Conservation (phyloP, 2,113 vertebrate genomes). For the Pelecanus crispus region DNA sequence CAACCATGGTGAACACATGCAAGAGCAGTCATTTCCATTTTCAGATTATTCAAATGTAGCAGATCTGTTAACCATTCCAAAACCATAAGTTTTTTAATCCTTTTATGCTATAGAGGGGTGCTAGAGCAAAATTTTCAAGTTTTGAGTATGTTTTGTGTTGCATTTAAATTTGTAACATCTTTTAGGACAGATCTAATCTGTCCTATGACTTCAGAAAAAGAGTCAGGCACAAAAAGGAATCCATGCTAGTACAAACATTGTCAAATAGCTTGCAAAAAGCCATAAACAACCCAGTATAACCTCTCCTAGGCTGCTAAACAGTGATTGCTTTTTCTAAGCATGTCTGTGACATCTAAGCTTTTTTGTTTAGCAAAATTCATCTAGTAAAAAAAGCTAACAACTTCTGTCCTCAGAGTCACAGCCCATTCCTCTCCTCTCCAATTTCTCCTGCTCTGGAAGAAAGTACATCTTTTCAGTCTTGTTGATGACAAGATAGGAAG, state of each 20-base stretch:
- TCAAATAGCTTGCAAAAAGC: neutral
- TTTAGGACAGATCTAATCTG: neutral
- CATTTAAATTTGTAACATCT: neutral
- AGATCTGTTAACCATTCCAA: neutral
- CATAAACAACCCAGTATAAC: neutral
- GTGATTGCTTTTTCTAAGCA: neutral
- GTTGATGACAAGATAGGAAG: neutral
- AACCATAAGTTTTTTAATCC: neutral
- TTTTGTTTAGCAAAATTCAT: neutral
- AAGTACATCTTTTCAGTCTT: neutral
- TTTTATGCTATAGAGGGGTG: neutral
- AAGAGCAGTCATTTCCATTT: neutral
- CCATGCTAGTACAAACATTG: neutral
- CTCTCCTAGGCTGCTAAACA: neutral
- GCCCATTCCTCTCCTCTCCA: neutral
- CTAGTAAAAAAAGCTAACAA: neutral
- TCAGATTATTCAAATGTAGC: neutral
- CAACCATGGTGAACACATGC: neutral
- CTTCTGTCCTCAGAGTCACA: neutral
- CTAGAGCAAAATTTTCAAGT: neutral
- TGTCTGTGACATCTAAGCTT: neutral
- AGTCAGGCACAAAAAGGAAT: neutral
- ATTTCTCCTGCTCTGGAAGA: neutral
- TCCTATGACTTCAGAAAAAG: neutral
- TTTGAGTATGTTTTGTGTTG: neutral